phyloP scores from a whole-genome alignment of 2,888 invertebrate genomes.

The Dromius quadrimaculatus region DNA sequence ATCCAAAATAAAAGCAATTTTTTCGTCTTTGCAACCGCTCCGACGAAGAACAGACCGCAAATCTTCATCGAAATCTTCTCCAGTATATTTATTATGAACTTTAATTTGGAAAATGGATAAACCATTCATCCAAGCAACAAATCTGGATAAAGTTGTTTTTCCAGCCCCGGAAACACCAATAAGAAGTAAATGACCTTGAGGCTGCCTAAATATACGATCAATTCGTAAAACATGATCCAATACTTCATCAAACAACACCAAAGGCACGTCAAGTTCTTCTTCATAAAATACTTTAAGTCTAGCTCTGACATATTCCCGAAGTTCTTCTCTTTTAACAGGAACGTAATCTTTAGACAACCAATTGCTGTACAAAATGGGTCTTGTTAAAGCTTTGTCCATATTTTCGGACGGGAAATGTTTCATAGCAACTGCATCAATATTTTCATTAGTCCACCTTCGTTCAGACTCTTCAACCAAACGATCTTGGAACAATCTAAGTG shows the following conservation, averaged over 20 bases:
- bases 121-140: constrained; percentile 99
- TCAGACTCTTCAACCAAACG: constrained; percentile 94
- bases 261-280: constrained; percentile 97
- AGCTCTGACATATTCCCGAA: constrained; percentile 97
- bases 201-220: constrained; percentile 98
- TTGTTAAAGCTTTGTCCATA: constrained; percentile 82
- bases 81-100: constrained; percentile 99
- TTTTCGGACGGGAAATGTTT: constrained; percentile 88
- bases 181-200: constrained; percentile 96
- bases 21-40: constrained; percentile 95
- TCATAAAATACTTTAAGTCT: constrained; percentile 98
- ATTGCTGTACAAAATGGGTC: constrained; percentile 98
- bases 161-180: constrained; percentile 99
- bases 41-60: constrained; percentile 88
- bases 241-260: constrained; percentile 99
- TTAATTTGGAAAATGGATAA: constrained; percentile 99
- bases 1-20: constrained; percentile 98
- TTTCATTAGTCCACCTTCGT: constrained; percentile 97
- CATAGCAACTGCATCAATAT: constrained; percentile 91
- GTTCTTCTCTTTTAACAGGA: constrained; percentile 94
- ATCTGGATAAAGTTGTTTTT: constrained; percentile 98
- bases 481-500: constrained; percentile 96
- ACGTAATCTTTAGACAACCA: constrained; percentile 99
- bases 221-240: constrained; percentile 98
- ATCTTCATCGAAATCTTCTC: constrained; percentile 99